Evolutionary conservation across 2,113 vertebrate genomes (phyloP), one percentile per base, ranked within the genome.

Genomic region (Sprattus sprattus): DNA sequence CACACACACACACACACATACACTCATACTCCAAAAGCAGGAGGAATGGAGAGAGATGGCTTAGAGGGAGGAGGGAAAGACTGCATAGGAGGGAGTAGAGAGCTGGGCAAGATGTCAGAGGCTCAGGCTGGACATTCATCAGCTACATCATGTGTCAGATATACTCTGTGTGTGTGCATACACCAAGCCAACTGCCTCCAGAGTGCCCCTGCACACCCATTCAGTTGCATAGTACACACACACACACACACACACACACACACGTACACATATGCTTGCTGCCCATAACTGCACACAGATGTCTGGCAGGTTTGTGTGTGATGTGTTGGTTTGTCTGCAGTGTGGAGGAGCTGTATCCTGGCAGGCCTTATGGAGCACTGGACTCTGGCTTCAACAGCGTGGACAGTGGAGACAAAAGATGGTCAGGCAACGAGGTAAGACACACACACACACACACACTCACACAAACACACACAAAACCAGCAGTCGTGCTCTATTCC

Each of bases 311-410:
- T n/a, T 49, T 32, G 45, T 50, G 46, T 15, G 20, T n/a, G 91
- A 89, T 50, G 0, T 87, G 25, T 82, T 39, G 85, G 13, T 84
- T 18, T 87, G 92, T 71, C 89, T 75, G 83, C 93, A 97, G 97
- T 91, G 96, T 94, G 0, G 98, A 95, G 86, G 94, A 97, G 64
- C 95, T 98, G 89, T 96, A 95, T 5, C 89, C 94, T 0, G 92
- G 92, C 64, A 96, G 95, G n/a, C 47, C 47, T 49, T 95, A 96
- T 32, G 95, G 96, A 0, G 96, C 96, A 0, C 92, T 97, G 75
- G 97, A 98, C 88, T 97, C 97, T 0, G 97, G 97, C 22, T 98
- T 98, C 90, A 97, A 97, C 92, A 98, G 97, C 0, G 97, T 98
- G 7, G 97, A 97, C 93, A 98, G 97, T 0, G 97, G 96, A 87